phyloP scores from a whole-genome alignment of 2,113 vertebrate species.

The Laticauda colubrina region DNA sequence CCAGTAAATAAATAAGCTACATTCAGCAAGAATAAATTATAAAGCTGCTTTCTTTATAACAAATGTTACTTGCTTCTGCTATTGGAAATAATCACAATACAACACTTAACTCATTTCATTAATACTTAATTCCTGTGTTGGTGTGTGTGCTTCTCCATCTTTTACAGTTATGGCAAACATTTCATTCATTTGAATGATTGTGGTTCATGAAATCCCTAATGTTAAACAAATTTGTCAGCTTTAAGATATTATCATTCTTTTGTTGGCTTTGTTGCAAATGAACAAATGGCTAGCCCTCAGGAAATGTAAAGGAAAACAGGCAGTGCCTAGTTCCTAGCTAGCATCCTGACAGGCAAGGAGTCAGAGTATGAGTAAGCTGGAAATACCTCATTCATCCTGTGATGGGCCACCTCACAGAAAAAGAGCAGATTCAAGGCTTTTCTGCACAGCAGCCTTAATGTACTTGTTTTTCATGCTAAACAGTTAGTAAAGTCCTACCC shows the following conservation, averaged over 20 bases:
- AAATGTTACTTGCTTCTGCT: background rate
- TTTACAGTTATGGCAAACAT: background rate
- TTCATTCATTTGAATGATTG: background rate
- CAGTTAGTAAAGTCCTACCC: background rate
- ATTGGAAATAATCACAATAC: background rate
- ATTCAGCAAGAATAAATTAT: conserved; percentile 41
- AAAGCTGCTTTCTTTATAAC: background rate
- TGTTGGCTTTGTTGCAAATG: background rate
- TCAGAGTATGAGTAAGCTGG: background rate
- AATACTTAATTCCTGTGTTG: background rate
- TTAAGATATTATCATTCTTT: background rate
- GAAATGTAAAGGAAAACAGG: background rate
- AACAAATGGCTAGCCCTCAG: background rate
- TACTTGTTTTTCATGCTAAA: background rate
- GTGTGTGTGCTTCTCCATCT: background rate
- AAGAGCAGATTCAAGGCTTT: background rate
- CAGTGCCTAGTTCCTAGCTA: background rate
- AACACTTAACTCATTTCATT: background rate
- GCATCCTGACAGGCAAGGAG: background rate
- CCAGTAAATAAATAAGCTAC: conserved; percentile 21
- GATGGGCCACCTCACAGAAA: no score
- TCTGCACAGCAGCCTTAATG: background rate
- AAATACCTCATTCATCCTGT: background rate
- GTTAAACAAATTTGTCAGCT: background rate
- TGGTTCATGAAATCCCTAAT: background rate